A percentile compares a stretch with the other conserved stretches of the same genome.
Conservation (phyloP, 2,888 invertebrate genomes). For the Hypolimnas misippus region DNA sequence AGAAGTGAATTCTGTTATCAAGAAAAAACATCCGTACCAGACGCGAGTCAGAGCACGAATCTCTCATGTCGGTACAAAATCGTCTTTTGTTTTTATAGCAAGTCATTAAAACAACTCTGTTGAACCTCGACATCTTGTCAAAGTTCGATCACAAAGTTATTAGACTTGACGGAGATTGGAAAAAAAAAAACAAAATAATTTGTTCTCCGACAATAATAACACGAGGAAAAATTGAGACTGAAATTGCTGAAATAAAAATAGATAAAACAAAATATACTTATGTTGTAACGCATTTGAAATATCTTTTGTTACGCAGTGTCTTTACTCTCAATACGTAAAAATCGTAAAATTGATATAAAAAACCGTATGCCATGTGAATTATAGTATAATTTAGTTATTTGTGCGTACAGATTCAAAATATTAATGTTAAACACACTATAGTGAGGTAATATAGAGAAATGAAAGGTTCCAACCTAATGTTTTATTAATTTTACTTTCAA, state of each 20-base stretch:
- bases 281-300: not conserved
- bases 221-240: not conserved
- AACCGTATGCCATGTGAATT: too few relatives aligned
- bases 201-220: not conserved
- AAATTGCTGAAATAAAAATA: conserved; percentile 2
- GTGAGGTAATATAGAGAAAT: conserved; percentile 3
- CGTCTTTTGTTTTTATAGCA: conserved; percentile 3
- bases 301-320: too few relatives aligned
- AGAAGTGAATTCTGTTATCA: too few relatives aligned
- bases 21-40: too few relatives aligned
- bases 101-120: conserved; percentile 14
- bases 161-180: conserved; percentile 9
- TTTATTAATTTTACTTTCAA: conserved; percentile 14
- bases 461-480: not conserved
- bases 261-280: not conserved
- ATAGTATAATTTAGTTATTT: not conserved
- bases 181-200: conserved; percentile 7
- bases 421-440: not conserved
- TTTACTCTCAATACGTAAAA: too few relatives aligned
- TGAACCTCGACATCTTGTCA: conserved; percentile 11
- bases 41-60: too few relatives aligned
- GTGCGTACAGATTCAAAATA: not conserved
- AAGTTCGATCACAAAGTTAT: conserved; percentile 9
- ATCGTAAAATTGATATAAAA: too few relatives aligned
- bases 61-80: too few relatives aligned